Base-by-base conservation (phyloP, 2,888 invertebrate genomes). In the Lepidochrysops patricia region DNA sequence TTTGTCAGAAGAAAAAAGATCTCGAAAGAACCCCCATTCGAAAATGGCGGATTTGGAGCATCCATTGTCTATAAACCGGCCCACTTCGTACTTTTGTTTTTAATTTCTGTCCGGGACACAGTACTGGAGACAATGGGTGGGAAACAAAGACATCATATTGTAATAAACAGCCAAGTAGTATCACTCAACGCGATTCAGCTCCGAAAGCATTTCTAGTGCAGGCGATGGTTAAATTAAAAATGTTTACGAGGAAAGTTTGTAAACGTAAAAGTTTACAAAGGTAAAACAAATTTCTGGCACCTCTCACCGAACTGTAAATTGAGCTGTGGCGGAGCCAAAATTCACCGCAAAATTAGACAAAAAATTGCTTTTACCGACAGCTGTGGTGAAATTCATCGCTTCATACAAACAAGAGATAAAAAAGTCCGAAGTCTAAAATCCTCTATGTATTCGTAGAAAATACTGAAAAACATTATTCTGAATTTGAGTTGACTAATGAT, bases 51-150 rank as follows among this genome's bases (percentile, higher is more conserved):
- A 54, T 54, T 54, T 54, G 32, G 54, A 54, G 54, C 54, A 54
- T 5, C 60, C 63, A 66, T 66, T 66, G 66, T 66, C 62, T 65
- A 32, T 62, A 62, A 65, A 63, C 64, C 63, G 63, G 60, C 62
- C 63, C 63, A 64, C 62, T 66, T 65, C 59, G 58, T 61, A 60
- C 60, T 62, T 59, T 59, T 59, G 59, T 54, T 59, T 59, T 59
- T 59, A 52, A 52, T 59, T 59, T 59, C n/a, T 52, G 58, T 52
- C 12, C 49, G 32, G 50, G 50, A 58, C 6, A 37, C 15, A 32
- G 54, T 13, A 13, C 54, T 2, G 19, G 9, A 5, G 35, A 59
- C 59, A 59, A 59, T 59, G 59, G 59, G n/a, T 7, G 37, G 27
- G 7, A 26, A 37, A 15, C 52, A 59, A 59, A 59, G 59, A 27